Evolutionary conservation across 2,113 vertebrate species (phyloP).

Genomic region (Gorsachius goisagi): DNA sequence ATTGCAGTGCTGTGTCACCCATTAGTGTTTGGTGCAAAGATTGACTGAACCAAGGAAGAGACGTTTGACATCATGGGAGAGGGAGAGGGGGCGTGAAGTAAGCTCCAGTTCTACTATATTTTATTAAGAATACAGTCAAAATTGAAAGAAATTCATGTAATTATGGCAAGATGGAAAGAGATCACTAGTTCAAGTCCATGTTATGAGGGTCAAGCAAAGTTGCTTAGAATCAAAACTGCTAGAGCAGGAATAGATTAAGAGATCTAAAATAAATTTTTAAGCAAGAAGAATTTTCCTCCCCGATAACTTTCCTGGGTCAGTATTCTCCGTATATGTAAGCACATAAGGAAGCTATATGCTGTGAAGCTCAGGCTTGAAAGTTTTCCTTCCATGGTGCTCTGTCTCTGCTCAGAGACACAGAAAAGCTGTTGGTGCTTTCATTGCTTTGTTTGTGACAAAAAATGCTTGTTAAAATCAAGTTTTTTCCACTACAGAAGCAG

Average conservation of each 20-base stretch:
- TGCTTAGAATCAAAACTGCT: background rate
- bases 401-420: background rate
- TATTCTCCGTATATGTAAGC: background rate
- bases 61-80: background rate
- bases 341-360: background rate
- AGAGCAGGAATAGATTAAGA: background rate
- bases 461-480: background rate
- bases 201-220: background rate
- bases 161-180: background rate
- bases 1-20: background rate
- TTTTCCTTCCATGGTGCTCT: background rate
- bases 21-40: background rate
- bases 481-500: background rate
- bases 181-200: background rate
- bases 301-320: background rate
- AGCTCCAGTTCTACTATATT: background rate
- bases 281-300: background rate
- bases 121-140: background rate
- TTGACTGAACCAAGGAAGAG: background rate
- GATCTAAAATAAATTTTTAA: background rate
- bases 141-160: background rate
- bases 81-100: background rate
- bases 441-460: background rate
- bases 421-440: background rate
- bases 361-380: background rate